Evolutionary conservation across 2,113 vertebrate genomes (phyloP).

Genomic region (Piaya cayana): DNA sequence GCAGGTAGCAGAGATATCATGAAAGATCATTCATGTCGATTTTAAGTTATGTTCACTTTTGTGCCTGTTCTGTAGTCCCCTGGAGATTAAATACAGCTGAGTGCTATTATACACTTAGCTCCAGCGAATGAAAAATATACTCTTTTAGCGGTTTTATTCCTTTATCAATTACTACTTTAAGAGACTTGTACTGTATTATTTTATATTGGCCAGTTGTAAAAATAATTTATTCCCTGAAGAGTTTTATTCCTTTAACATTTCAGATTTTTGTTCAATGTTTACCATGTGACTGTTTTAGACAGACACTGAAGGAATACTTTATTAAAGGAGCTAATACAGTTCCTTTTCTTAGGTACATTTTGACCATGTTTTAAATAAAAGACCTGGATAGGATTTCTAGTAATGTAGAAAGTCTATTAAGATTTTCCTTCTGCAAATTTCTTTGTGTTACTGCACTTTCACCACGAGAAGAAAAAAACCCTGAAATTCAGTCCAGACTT

Average conservation of each 20-base stretch:
- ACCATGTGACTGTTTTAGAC: slow-evolving; percentile 24
- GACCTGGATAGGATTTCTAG: background rate
- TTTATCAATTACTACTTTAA: slow-evolving; percentile 67
- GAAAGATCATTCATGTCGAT: background rate
- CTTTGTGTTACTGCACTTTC: background rate
- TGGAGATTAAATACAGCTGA: slow-evolving; percentile 54
- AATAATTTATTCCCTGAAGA: slow-evolving; percentile 48
- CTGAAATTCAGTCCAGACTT: background rate
- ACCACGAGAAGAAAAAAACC: no score
- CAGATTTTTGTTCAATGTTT: slow-evolving; percentile 41
- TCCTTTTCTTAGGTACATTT: background rate
- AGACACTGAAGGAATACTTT: background rate
- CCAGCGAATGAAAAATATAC: slow-evolving; percentile 46
- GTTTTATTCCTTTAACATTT: slow-evolving; percentile 61
- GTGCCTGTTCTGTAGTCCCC: background rate
- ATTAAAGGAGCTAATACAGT: background rate
- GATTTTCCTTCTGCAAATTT: background rate
- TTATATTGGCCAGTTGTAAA: slow-evolving; percentile 69
- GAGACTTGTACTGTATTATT: slow-evolving; percentile 52
- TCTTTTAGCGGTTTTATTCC: slow-evolving; percentile 64
- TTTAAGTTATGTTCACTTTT: slow-evolving; percentile 43
- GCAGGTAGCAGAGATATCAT: slow-evolving; percentile 24
- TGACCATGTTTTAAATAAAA: background rate
- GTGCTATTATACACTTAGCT: slow-evolving; percentile 50
- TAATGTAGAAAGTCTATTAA: background rate